Evolutionary conservation across 1,140 invertebrate species (phyloP).

Genomic region (Dinoponera quadriceps): DNA sequence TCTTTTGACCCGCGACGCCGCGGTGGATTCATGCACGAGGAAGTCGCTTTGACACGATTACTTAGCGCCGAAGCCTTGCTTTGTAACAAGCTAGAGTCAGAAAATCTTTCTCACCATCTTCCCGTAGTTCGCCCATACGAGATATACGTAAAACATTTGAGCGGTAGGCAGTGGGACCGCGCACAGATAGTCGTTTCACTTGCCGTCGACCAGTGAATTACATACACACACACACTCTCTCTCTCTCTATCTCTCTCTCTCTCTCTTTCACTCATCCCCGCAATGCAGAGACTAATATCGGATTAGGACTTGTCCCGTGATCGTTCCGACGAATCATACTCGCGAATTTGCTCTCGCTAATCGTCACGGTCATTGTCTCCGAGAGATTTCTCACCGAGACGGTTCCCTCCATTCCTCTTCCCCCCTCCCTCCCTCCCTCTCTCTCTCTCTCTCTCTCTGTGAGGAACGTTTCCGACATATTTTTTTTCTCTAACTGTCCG

Average conservation of each 20-base stretch:
- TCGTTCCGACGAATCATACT: background rate
- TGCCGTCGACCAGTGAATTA: background rate
- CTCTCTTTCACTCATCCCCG: background rate
- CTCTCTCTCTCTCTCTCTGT: too few species aligned
- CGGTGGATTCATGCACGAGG: conserved; percentile 41
- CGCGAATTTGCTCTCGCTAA: background rate
- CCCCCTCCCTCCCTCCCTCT: too few species aligned
- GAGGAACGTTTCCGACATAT: background rate
- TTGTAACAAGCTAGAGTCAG: conserved; percentile 36
- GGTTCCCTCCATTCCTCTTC: background rate
- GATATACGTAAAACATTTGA: conserved; percentile 13
- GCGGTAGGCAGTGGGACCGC: background rate
- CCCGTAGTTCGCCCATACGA: background rate
- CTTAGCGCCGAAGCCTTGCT: conserved; percentile 9
- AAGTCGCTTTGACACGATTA: conserved; percentile 18
- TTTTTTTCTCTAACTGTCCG: conserved; percentile 22
- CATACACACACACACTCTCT: background rate
- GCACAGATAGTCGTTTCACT: conserved; percentile 6
- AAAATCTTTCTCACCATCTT: background rate
- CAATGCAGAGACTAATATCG: conserved; percentile 27
- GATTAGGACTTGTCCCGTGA: conserved; percentile 14
- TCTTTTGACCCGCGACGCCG: background rate
- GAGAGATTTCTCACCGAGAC: background rate
- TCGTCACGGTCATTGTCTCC: background rate
- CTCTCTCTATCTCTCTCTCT: too few species aligned